These are phyloP conservation scores for Podarcis raffonei DNA, from an alignment of 2,113 vertebrate genomes.

Conservation along the genomic window DNA sequence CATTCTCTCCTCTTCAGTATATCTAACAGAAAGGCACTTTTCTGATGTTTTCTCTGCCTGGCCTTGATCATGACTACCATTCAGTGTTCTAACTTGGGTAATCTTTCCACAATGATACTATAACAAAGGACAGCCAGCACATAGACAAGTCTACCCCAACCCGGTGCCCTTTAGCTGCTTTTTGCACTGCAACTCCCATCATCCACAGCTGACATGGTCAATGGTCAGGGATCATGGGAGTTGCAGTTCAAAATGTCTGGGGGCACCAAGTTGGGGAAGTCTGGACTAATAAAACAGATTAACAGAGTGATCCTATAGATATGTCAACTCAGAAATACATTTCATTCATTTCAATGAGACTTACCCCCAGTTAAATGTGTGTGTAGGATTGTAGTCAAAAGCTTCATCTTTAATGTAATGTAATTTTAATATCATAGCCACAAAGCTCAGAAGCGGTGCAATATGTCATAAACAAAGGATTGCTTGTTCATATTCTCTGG, in stretches of 20 bases:
- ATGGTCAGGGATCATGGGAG: background rate
- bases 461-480: background rate
- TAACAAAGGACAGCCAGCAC: background rate
- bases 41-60: no score
- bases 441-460: background rate
- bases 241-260: background rate
- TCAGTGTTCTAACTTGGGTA: background rate
- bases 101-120: background rate
- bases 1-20: no score
- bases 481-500: background rate
- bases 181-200: background rate
- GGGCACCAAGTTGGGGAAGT: no score
- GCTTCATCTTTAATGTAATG: background rate
- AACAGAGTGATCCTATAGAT: no score
- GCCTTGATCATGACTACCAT: background rate
- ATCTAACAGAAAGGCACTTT: background rate
- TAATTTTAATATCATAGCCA: background rate
- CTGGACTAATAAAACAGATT: no score
- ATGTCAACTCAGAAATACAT: no score
- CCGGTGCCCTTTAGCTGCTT: background rate
- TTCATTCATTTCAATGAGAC: no score
- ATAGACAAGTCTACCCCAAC: background rate
- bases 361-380: no score
- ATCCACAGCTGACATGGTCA: background rate
- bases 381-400: no score